Base-by-base conservation (phyloP, 1,140 invertebrate genomes). In the Papilio polyxenes region DNA sequence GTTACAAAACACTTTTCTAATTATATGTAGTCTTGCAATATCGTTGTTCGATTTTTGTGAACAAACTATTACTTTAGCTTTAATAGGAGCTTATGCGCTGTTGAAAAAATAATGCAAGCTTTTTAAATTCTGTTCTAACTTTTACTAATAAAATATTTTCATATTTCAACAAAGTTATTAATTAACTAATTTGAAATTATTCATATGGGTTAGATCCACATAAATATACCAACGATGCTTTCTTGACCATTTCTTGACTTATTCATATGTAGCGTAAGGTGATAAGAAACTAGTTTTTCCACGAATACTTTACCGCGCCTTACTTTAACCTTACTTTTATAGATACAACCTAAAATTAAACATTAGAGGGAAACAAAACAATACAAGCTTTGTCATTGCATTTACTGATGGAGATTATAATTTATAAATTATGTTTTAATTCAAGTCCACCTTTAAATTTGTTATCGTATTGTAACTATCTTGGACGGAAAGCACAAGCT, bases 271-370 rank as follows among this genome's bases (percentile, higher is more conserved):
- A 59, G 37, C 59, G 9, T 80, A 51, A 48, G 37, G 37, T 37
- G 65, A 72, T 80, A 69, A 80, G 31, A 56, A 49, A 53, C 23
- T 31, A 31, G 23, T 31, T 31, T 80, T 80, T 80, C 78, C 78
- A 65, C 49, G 75, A 80, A 65, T 62, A 80, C 62, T 48, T 11
- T 80, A 80, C 78, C 78, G 78, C 78, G 62, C 78, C 78, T 20
- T 79, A 69, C 23, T 31, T 31, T 31, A 31, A 17, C n/a, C 49
- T 69, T 37, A 62, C 53, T 48, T 80, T 69, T 62, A 44, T 62
- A 48, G 62, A 80, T 23, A 37, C 44, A 20, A 44, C 44, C n/a
- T 65, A 31, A 80, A 80, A 80, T 49, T 80, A 69, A 69, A 80
- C 78, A 80, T 65, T 69, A 80, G 44, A 37, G 9, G 51, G 59